Evolutionary conservation across 1,140 invertebrate species (phyloP).

Genomic region (Eueides isabella): DNA sequence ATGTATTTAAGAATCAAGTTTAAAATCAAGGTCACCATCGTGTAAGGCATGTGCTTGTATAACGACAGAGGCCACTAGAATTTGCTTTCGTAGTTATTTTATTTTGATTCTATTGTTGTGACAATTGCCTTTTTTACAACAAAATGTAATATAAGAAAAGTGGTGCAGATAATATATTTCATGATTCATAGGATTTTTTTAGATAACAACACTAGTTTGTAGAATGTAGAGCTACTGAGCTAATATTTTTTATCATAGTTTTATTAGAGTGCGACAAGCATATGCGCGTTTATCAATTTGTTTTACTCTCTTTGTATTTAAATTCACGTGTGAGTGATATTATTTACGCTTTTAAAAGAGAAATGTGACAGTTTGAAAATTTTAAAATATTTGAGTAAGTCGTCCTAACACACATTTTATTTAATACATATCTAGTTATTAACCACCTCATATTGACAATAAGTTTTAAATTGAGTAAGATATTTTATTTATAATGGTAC

Average conservation of each 20-base stretch:
- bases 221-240: neutral
- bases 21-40: neutral
- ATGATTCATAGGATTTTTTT: neutral
- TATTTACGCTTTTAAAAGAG: neutral
- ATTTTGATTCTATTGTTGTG: neutral
- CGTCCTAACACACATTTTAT: neutral
- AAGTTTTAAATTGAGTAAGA: too few species aligned
- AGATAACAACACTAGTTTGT: conserved; percentile 6
- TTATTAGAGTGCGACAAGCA: conserved; percentile 4
- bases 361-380: neutral
- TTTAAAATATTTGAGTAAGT: neutral
- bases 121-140: neutral
- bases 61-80: neutral
- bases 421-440: neutral
- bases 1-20: neutral
- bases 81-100: neutral
- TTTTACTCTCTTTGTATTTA: neutral
- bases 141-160: neutral
- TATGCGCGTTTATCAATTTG: neutral
- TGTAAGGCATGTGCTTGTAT: neutral
- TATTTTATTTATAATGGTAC: too few species aligned
- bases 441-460: too few species aligned
- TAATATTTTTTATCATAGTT: neutral
- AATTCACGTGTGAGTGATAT: neutral
- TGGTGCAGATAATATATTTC: neutral